Evolutionary conservation across 92 coral and sea anemone species (phyloP).

Genomic region (Bergia puertoricense): DNA sequence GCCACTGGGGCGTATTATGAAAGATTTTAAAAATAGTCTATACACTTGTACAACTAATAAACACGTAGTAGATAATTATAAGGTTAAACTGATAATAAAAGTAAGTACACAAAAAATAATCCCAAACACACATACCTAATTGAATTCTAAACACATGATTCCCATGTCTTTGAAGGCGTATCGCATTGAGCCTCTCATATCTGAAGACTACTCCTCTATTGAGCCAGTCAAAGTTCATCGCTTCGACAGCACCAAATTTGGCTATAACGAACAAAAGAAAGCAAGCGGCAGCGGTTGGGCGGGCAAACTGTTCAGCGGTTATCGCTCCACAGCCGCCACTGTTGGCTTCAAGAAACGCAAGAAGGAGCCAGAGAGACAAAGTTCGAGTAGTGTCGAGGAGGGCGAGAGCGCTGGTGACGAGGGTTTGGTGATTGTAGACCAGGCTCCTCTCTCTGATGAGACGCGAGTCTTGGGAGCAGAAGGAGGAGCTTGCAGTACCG

Average conservation of each 20-base stretch:
- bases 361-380: constrained; percentile 35
- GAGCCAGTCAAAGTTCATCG: constrained; percentile 91
- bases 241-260: constrained; percentile 65
- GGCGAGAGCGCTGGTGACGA: constrained; percentile 33
- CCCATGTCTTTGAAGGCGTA: constrained; percentile 73
- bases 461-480: constrained; percentile 18
- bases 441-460: constrained; percentile 29
- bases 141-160: not conserved
- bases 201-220: constrained; percentile 79
- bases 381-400: constrained; percentile 42
- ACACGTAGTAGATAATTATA: no score
- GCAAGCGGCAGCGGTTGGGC: constrained; percentile 55
- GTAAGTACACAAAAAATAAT: no score
- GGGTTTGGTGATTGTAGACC: constrained; percentile 36
- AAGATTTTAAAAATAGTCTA: no score
- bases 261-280: constrained; percentile 69
- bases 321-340: constrained; percentile 29
- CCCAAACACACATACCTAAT: no score
- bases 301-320: constrained; percentile 39
- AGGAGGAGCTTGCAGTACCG: constrained; percentile 9
- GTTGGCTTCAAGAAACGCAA: constrained; percentile 38
- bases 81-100: no score
- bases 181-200: constrained; percentile 94
- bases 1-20: no score
- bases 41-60: no score